phyloP scores from a whole-genome alignment of 1,140 invertebrate species.

The Lepidostoma basale region DNA sequence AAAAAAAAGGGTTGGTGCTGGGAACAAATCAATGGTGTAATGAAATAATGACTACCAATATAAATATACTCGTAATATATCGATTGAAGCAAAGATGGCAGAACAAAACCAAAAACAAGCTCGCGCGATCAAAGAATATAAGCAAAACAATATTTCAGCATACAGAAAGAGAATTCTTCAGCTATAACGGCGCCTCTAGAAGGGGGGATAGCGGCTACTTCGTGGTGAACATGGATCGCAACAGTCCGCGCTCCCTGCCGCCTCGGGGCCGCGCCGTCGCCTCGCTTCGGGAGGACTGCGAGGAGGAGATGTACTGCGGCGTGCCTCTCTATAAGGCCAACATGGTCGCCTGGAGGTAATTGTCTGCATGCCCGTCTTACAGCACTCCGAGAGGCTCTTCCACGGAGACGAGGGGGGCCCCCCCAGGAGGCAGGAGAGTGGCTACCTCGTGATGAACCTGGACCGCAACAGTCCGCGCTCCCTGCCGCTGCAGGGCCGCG shows the following conservation, averaged over 20 bases:
- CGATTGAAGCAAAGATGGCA: too few species aligned
- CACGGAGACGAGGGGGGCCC: conserved; percentile 12
- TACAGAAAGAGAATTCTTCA: conserved; percentile 29
- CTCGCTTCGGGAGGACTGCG: conserved; percentile 24
- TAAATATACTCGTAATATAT: not conserved
- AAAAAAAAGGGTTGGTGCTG: too few species aligned
- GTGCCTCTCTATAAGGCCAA: conserved; percentile 35
- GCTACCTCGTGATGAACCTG: conserved; percentile 39
- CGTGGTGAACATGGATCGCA: conserved; percentile 36
- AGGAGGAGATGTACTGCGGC: conserved; percentile 34
- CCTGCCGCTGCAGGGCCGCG: conserved; percentile 5
- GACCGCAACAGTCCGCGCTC: conserved; percentile 40
- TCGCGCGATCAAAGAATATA: not conserved
- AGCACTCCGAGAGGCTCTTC: conserved; percentile 37
- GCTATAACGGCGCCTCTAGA: conserved; percentile 5
- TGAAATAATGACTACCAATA: too few species aligned
- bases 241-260: conserved; percentile 37
- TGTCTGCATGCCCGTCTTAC: not conserved
- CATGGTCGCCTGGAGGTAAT: conserved; percentile 39
- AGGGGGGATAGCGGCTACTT: conserved; percentile 35
- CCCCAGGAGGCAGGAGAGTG: conserved; percentile 18
- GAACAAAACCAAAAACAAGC: not conserved
- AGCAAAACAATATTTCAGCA: conserved; percentile 38
- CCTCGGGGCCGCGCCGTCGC: not conserved
- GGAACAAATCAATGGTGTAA: too few species aligned